Conservation (phyloP, 2,113 vertebrate species). For the Trochalopteron elliotii region DNA sequence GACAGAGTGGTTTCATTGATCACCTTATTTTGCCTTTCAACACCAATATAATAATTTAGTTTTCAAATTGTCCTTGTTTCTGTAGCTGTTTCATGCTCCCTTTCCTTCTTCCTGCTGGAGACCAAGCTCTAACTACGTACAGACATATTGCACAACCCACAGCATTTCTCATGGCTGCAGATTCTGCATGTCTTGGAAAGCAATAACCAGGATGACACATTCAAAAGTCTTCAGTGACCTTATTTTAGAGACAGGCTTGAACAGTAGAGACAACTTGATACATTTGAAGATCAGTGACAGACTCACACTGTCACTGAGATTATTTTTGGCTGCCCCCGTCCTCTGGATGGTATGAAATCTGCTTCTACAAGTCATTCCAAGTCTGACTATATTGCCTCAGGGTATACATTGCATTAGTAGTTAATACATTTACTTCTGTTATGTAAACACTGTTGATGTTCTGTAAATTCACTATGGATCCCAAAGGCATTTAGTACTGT, state of each 20-base stretch:
- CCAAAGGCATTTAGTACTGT: not conserved
- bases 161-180: not conserved
- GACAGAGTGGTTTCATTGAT: not conserved
- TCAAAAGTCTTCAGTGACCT: not conserved
- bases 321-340: constrained; percentile 8
- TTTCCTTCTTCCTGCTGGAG: not conserved
- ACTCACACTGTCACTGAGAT: not conserved
- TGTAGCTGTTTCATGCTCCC: not conserved
- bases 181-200: not conserved
- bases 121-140: not conserved
- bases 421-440: not conserved
- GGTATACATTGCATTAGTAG: not conserved
- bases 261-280: not conserved
- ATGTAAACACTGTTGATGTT: not conserved
- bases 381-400: not conserved
- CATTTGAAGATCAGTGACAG: constrained; percentile 3
- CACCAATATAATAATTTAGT: not conserved
- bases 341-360: not conserved
- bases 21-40: not conserved
- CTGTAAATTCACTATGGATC: not conserved
- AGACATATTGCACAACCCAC: not conserved
- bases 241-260: not conserved
- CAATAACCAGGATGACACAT: not conserved
- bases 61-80: not conserved
- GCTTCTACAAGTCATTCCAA: not conserved